phyloP scores from a whole-genome alignment of 2,797 vertebrate species.

The Ctenopoma multispine region DNA sequence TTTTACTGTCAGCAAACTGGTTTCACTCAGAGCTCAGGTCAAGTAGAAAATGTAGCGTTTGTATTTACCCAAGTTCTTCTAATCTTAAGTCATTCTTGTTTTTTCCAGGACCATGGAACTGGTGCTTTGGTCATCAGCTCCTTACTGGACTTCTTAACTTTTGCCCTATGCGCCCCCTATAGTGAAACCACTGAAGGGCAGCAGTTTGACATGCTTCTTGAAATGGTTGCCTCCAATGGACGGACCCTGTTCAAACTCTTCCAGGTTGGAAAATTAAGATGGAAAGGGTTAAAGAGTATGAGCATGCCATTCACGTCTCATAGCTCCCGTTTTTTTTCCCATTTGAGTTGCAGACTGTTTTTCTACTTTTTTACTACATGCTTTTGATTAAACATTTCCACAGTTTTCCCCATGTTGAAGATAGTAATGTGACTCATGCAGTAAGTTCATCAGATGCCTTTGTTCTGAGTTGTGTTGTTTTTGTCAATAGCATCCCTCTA shows the following conservation, averaged over 20 bases:
- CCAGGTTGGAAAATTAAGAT: slow-evolving; percentile 84
- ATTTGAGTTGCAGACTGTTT: too few relatives aligned
- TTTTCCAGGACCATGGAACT: slow-evolving; percentile 93
- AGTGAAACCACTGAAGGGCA: slow-evolving; percentile 99
- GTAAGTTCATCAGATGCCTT: background rate
- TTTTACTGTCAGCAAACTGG: background rate
- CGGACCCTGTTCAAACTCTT: slow-evolving; percentile 98
- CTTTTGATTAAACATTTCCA: background rate
- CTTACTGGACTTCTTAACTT: slow-evolving; percentile 98
- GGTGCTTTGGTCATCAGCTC: slow-evolving; percentile 99
- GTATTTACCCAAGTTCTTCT: background rate
- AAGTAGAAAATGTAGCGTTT: background rate
- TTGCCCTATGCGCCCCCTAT: slow-evolving; percentile 98
- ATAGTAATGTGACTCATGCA: background rate
- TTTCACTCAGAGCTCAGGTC: background rate
- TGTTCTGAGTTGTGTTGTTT: slow-evolving; percentile 3
- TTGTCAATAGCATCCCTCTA: slow-evolving; percentile 92
- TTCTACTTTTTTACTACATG: too few relatives aligned
- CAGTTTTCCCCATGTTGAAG: fast-evolving
- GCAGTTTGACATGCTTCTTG: slow-evolving; percentile 98
- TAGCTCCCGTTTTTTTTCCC: too few relatives aligned
- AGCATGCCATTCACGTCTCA: background rate
- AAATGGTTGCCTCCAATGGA: slow-evolving; percentile 97
- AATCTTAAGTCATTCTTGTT: background rate
- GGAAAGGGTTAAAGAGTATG: background rate